A percentile compares a stretch with the other conserved stretches of the same genome.
These are phyloP conservation scores for Dunckerocampus dactyliophorus DNA, from an alignment of 2,113 vertebrate species.

Conservation along the genomic window DNA sequence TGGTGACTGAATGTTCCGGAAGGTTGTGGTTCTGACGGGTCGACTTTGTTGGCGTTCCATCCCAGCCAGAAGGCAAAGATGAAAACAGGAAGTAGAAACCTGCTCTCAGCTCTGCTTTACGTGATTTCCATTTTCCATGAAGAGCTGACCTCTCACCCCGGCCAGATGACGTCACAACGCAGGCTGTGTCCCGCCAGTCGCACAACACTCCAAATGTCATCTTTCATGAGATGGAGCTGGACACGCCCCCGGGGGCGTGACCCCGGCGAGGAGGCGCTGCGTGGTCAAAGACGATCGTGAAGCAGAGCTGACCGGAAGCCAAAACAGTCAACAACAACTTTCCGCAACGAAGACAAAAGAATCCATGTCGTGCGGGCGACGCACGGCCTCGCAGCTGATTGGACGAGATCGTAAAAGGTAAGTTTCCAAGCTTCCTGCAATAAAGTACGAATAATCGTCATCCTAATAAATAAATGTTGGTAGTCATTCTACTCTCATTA, in stretches of 20 bases:
- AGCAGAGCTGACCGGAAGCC: not conserved
- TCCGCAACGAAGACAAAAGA: too few relatives aligned
- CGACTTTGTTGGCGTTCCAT: not conserved
- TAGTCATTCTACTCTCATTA: too few relatives aligned
- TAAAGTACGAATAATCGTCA: too few relatives aligned
- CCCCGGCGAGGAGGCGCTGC: too few relatives aligned
- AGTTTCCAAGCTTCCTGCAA: too few relatives aligned
- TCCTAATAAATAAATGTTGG: too few relatives aligned
- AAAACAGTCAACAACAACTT: too few relatives aligned
- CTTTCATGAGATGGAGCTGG: too few relatives aligned
- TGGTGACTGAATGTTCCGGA: constrained; percentile 1
- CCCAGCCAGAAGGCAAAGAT: not conserved
- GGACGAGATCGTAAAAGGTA: not conserved
- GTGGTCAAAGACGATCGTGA: not conserved
- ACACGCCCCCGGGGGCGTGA: too few relatives aligned
- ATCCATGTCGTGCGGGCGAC: too few relatives aligned
- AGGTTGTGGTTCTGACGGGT: not conserved
- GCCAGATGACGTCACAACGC: not conserved
- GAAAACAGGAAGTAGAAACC: too few relatives aligned
- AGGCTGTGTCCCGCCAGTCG: not conserved
- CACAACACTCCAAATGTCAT: not conserved
- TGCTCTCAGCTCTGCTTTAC: too few relatives aligned
- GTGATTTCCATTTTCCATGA: not conserved
- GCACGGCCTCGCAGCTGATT: not conserved
- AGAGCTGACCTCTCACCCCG: not conserved